Conservation (phyloP, 2,113 vertebrate species). For the Semicossyphus pulcher region DNA sequence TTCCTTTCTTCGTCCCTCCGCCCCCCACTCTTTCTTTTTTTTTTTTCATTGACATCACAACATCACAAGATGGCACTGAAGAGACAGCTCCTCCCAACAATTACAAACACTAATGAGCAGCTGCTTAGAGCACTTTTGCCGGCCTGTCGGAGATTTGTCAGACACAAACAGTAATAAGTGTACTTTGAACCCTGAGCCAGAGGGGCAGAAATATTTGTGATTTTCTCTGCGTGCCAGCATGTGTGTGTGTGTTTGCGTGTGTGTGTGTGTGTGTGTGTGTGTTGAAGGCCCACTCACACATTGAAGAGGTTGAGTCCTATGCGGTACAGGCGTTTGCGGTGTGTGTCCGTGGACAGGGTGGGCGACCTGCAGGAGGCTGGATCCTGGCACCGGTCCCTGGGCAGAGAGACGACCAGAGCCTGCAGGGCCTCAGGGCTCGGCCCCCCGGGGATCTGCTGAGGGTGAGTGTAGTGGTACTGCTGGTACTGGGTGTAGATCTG, state of each 20-base stretch:
- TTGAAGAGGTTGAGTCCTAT: constrained; percentile 99
- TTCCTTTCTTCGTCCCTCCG: background rate
- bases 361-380: constrained; percentile 93
- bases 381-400: constrained; percentile 95
- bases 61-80: constrained; percentile 49
- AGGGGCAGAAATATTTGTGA: constrained; percentile 23
- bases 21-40: background rate
- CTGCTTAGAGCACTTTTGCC: constrained; percentile 44
- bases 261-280: constrained; percentile 7
- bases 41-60: constrained; percentile 37
- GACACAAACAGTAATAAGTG: constrained; percentile 50
- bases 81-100: constrained; percentile 49
- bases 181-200: constrained; percentile 50
- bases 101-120: constrained; percentile 59
- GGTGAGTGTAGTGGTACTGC: constrained; percentile 80
- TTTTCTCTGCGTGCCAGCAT: background rate
- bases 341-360: constrained; percentile 95
- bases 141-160: constrained; percentile 41
- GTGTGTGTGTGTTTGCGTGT: background rate
- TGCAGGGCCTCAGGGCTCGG: constrained; percentile 91
- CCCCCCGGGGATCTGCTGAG: constrained; percentile 79
- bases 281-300: constrained; percentile 88
- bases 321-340: constrained; percentile 96
- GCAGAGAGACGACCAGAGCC: constrained; percentile 95
- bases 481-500: constrained; percentile 83